Conservation (phyloP, 30 jellyfish, hydroid and myxozoan species). For the Aurelia aurita region DNA sequence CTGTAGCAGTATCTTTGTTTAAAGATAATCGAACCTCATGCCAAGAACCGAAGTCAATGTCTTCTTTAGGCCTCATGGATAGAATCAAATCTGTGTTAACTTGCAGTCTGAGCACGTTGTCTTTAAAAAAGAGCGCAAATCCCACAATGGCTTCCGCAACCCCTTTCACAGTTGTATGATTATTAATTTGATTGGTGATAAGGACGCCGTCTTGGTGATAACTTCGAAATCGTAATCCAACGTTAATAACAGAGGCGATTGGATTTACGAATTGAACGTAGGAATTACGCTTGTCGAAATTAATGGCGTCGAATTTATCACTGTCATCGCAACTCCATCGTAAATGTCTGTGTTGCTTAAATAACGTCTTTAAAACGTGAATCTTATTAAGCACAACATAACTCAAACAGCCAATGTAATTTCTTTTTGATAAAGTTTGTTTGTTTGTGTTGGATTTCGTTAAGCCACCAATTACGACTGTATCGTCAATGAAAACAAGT, state of each 20-base stretch:
- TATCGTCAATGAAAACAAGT: background rate
- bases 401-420: constrained; percentile 67
- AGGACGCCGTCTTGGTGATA: constrained; percentile 66
- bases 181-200: constrained; percentile 34
- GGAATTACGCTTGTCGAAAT: constrained; percentile 37
- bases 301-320: constrained; percentile 39
- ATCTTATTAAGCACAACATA: constrained; percentile 21
- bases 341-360: constrained; percentile 6
- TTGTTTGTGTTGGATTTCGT: background rate
- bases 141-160: constrained; percentile 43
- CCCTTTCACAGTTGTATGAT: constrained; percentile 13
- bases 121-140: constrained; percentile 63
- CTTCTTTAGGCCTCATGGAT: constrained; percentile 42
- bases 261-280: constrained; percentile 34
- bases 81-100: constrained; percentile 26
- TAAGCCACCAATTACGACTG: constrained; percentile 45
- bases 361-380: constrained; percentile 21
- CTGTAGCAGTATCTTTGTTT: background rate
- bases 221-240: constrained; percentile 66
- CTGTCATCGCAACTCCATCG: constrained; percentile 57
- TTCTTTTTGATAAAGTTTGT: constrained; percentile 37
- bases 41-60: constrained; percentile 74
- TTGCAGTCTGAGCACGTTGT: constrained; percentile 58
- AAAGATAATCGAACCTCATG: constrained; percentile 43
- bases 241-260: constrained; percentile 11